These are phyloP conservation scores for Dendrolimus pini DNA, from an alignment of 2,888 invertebrate species.

Conservation along the genomic window DNA sequence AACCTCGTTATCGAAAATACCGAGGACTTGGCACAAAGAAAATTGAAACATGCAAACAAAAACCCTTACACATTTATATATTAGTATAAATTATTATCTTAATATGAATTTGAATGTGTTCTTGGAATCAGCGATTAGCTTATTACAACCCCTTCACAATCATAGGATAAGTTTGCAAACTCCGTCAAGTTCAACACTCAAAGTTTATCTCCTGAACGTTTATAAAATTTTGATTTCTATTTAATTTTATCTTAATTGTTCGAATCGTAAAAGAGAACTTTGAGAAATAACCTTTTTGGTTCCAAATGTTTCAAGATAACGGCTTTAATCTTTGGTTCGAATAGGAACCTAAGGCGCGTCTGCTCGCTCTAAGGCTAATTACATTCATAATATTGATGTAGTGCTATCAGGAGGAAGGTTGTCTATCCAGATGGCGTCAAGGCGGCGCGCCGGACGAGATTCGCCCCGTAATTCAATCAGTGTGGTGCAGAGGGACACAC, in stretches of 20 bases:
- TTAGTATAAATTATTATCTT: too few relatives aligned
- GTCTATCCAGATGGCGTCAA: slow-evolving; percentile 22
- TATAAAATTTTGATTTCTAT: slow-evolving; percentile 71
- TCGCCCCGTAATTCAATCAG: slow-evolving; percentile 58
- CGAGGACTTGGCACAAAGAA: too few relatives aligned
- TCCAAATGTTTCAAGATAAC: slow-evolving; percentile 17
- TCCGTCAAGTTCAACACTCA: slow-evolving; percentile 63
- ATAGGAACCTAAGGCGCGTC: slow-evolving; percentile 8
- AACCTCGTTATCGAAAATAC: too few relatives aligned
- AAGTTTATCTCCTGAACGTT: slow-evolving; percentile 66
- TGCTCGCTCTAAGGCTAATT: slow-evolving; percentile 1
- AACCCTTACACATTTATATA: too few relatives aligned
- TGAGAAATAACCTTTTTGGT: slow-evolving; percentile 46
- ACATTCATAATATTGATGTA: slow-evolving; percentile 25
- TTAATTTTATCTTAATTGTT: slow-evolving; percentile 70
- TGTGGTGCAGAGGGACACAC: slow-evolving; percentile 61
- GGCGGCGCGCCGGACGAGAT: slow-evolving; percentile 25
- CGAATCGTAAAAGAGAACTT: slow-evolving; percentile 59
- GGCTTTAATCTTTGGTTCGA: slow-evolving; percentile 18
- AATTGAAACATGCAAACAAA: too few relatives aligned
- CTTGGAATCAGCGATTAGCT: too few relatives aligned
- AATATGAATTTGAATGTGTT: background rate
- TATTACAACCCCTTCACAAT: slow-evolving; percentile 10
- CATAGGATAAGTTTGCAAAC: slow-evolving; percentile 39
- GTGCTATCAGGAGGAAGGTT: slow-evolving; percentile 20